A percentile compares a stretch with the other conserved stretches of the same genome.
These are phyloP conservation scores for Blastobasis lacticolella DNA, from an alignment of 2,888 invertebrate species.

Conservation along the genomic window DNA sequence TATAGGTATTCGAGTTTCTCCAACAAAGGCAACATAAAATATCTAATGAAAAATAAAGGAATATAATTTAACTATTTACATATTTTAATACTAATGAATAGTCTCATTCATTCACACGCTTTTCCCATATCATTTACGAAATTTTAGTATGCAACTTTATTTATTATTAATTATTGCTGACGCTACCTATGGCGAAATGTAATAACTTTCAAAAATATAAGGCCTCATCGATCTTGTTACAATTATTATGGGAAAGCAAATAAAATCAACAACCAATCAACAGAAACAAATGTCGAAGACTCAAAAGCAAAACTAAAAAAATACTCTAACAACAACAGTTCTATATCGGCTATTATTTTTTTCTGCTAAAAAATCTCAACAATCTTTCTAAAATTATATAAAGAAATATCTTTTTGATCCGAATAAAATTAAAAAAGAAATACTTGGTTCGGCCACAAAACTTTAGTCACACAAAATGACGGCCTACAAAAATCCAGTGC, in stretches of 20 bases:
- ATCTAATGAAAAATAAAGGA: conserved; percentile 43
- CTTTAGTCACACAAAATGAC: no score
- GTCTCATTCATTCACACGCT: conserved; percentile 3
- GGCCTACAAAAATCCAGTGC: no score
- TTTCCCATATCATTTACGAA: neutral
- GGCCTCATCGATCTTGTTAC: conserved; percentile 41
- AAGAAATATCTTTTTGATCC: no score
- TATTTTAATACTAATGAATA: conserved; percentile 27
- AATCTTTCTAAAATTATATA: neutral
- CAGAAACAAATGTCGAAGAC: conserved; percentile 25
- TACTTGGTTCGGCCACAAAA: no score
- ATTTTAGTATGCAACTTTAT: neutral
- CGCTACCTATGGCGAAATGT: conserved; percentile 29
- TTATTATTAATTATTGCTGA: conserved; percentile 12
- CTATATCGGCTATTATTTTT: conserved; percentile 2
- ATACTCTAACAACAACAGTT: conserved; percentile 13
- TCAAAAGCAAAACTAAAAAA: conserved; percentile 8
- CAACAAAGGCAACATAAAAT: conserved; percentile 35
- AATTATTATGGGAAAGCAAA: conserved; percentile 5
- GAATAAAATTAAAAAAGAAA: no score
- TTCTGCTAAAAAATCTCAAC: conserved; percentile 5
- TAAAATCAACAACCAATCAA: conserved; percentile 17
- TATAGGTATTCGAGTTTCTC: conserved; percentile 3
- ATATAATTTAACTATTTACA: conserved; percentile 45
- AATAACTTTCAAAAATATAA: conserved; percentile 42